These are phyloP conservation scores for Acrocephalus scirpaceus DNA, from an alignment of 2,797 vertebrate genomes.

Conservation along the genomic window DNA sequence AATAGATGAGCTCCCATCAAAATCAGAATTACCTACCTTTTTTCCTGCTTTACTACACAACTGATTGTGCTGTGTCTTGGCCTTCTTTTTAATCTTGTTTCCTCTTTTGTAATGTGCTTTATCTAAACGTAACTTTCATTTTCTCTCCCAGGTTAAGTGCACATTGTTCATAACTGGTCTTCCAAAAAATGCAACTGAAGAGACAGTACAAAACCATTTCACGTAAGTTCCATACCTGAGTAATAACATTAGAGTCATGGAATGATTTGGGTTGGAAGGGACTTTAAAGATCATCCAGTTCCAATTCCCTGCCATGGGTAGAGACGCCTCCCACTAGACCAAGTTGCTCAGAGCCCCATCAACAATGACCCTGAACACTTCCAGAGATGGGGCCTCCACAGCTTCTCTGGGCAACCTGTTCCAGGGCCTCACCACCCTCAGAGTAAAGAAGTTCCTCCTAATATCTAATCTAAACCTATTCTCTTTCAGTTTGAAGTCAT, in stretches of 20 bases:
- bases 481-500: neutral
- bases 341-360: neutral
- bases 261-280: neutral
- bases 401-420: neutral
- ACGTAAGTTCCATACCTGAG: conserved; percentile 72
- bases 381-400: neutral
- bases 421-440: neutral
- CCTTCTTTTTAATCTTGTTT: neutral
- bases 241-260: neutral
- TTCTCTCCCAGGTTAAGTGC: conserved; percentile 81
- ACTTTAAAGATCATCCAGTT: neutral
- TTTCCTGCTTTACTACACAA: accelerated
- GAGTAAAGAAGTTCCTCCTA: neutral
- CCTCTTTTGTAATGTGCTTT: neutral
- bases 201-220: conserved; percentile 85
- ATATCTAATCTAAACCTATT: neutral
- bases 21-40: neutral
- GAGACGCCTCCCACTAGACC: neutral
- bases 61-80: neutral
- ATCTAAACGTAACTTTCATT: neutral
- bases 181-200: conserved; percentile 79
- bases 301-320: neutral
- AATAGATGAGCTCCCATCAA: neutral
- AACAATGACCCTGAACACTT: neutral
- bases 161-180: conserved; percentile 88